phyloP scores from a whole-genome alignment of 2,888 invertebrate species.

The Tetranychus truncatus region DNA sequence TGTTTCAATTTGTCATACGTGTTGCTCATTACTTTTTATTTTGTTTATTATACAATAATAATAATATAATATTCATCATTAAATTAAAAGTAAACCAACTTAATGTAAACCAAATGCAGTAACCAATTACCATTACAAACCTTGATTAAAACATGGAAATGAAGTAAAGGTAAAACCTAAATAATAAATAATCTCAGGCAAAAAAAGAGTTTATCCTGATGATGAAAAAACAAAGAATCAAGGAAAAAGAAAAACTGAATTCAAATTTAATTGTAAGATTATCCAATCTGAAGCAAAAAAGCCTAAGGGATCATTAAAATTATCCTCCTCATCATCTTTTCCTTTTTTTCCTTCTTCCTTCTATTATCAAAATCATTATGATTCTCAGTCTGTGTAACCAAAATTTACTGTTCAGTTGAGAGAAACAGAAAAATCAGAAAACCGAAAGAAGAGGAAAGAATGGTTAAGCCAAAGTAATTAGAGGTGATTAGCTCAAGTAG shows the following conservation, averaged over 20 bases:
- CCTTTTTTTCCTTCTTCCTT: background rate
- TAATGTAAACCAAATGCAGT: background rate
- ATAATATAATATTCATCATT: background rate
- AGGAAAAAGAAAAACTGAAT: background rate
- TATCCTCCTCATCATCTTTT: background rate
- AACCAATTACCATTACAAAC: too few relatives aligned
- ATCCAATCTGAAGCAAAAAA: background rate
- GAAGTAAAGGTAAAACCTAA: background rate
- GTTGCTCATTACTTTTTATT: background rate
- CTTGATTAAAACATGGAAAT: too few relatives aligned
- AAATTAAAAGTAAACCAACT: background rate
- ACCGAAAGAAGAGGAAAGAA: background rate
- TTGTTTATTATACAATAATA: background rate
- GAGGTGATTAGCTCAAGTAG: background rate
- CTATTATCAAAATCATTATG: background rate
- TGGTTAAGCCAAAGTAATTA: background rate
- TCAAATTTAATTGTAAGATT: background rate
- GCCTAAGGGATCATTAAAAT: slow-evolving; percentile 1
- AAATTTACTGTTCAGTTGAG: background rate
- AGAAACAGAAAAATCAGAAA: background rate
- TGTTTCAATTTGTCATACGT: background rate
- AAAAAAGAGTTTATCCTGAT: background rate
- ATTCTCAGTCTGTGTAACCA: background rate
- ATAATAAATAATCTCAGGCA: background rate
- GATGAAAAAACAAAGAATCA: background rate